A percentile compares a stretch with the other conserved stretches of the same genome.
Conservation (phyloP, 2,888 invertebrate species). For the Drosophila anomelani region DNA sequence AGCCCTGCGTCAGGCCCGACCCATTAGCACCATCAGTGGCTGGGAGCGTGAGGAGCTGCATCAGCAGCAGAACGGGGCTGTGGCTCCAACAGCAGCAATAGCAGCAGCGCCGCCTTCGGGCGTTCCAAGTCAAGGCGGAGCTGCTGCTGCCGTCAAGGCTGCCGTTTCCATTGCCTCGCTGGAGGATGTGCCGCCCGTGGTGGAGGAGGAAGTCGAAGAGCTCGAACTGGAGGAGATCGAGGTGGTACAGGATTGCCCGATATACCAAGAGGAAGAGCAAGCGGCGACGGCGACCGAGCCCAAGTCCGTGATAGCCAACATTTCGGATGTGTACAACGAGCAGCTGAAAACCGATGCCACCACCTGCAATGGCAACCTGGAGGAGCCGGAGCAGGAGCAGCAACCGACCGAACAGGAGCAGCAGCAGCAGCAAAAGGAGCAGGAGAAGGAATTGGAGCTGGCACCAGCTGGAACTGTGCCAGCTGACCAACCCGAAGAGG, state of each 20-base stretch:
- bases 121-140: conserved; percentile 15
- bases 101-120: conserved; percentile 35
- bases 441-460: background rate
- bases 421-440: background rate
- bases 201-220: conserved; percentile 73
- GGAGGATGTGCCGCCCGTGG: conserved; percentile 81
- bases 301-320: conserved; percentile 82
- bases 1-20: conserved; percentile 94
- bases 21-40: conserved; percentile 98
- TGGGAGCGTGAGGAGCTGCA: conserved; percentile 90
- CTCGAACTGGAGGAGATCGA: conserved; percentile 32
- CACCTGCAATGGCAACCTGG: conserved; percentile 71
- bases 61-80: conserved; percentile 64
- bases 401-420: background rate
- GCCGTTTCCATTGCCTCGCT: conserved; percentile 75
- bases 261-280: background rate
- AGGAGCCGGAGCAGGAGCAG: conserved; percentile 15
- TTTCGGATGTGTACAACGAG: conserved; percentile 84
- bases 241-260: conserved; percentile 20
- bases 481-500: background rate
- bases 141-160: conserved; percentile 39
- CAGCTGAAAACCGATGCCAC: conserved; percentile 83
- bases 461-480: background rate
- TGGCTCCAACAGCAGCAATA: conserved; percentile 46
- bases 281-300: conserved; percentile 36